Base-by-base conservation (phyloP, 2,888 invertebrate species). In the Barypeithes pellucidus region DNA sequence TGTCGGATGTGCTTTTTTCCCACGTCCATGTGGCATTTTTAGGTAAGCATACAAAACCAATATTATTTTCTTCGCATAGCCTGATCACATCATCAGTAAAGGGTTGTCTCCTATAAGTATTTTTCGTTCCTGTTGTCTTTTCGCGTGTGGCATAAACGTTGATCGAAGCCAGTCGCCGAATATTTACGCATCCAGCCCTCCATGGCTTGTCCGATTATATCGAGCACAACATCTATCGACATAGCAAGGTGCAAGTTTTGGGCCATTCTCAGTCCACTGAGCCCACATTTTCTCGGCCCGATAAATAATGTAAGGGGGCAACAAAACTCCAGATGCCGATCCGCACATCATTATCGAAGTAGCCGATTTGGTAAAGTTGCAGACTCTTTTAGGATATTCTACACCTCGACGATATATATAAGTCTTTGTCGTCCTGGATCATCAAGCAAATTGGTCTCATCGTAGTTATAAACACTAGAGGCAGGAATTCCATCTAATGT, bases 331-430 rank as follows among this genome's bases (percentile, higher is more conserved):
- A 12, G 9, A 9, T 52, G 52, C 18, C 4, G 52, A 52, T 52
- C 52, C 52, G 18, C 52, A 52, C 22, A 52, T 52, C 22, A 52
- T 52, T 7, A 52, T 52, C 4, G 52, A 61, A 61, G 36, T 41
- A 24, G 24, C 24, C 5, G 24, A 24, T 24, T 24, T 24, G 2
- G 24, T 24, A 24, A 24, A 24, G 24, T 24, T 24, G 24, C 24
- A 24, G 24, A 24, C 24, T 24, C 24, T 24, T 24, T 24, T 5
- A 24, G 24, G 24, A 24, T 24, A 24, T 24, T 24, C 5, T 2
- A 24, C 24, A 24, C 24, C 24, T 4, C 24, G 24, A 24, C 5
- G 24, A 24, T 24, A 24, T n/a, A n/a, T 24, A 24, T 24, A 5
- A 24, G 24, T 24, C 24, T 24, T 24, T 24, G 24, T 24, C 24